A percentile compares a stretch with the other conserved stretches of the same genome.
Conservation (phyloP, 2,113 vertebrate species). For the Paradoxurus hermaphroditus region DNA sequence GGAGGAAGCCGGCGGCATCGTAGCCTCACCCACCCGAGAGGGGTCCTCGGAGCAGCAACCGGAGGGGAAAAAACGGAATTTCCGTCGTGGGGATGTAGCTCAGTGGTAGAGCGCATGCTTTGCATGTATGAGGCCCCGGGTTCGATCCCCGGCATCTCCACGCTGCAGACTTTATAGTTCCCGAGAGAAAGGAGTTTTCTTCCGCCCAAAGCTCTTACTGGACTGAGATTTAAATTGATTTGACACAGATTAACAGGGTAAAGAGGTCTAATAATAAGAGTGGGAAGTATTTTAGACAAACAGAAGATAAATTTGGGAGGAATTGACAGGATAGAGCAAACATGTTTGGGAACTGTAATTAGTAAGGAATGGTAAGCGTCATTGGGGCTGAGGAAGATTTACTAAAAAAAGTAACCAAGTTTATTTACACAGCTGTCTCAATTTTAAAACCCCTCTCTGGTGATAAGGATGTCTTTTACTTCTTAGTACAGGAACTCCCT, state of each 20-base stretch:
- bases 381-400: neutral
- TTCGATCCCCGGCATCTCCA: conserved; percentile 27
- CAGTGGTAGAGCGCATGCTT: conserved; percentile 38
- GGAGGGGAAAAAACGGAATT: no score
- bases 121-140: conserved; percentile 1
- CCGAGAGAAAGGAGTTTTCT: neutral
- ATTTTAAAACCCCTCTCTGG: neutral
- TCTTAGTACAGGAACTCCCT: neutral
- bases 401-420: neutral
- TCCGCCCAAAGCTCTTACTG: neutral
- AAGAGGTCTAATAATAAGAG: neutral
- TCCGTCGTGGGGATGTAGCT: neutral
- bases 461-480: neutral
- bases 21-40: no score
- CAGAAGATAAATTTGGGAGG: neutral
- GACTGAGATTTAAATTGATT: neutral
- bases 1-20: no score
- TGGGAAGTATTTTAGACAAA: neutral
- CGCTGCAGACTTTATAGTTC: fast-evolving
- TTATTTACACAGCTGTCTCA: neutral
- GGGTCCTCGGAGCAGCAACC: no score
- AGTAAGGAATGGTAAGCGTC: neutral
- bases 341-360: neutral
- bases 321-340: neutral
- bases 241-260: neutral